phyloP scores from a whole-genome alignment of 2,797 vertebrate genomes.

The Sciurus carolinensis region DNA sequence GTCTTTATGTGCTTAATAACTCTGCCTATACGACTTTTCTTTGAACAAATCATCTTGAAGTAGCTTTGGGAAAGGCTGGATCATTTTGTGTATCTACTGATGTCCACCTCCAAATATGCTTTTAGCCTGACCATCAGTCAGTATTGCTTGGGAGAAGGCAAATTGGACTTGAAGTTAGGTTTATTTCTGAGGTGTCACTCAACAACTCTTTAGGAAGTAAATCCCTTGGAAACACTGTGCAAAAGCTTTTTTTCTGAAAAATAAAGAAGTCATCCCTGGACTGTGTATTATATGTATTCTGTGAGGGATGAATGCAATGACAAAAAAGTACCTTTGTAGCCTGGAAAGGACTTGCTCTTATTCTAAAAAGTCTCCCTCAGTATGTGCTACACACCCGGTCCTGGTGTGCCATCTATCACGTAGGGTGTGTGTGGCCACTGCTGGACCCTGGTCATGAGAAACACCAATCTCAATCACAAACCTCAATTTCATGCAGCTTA shows the following conservation, averaged over 20 bases:
- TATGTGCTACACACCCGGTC: not conserved
- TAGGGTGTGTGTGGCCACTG: not conserved
- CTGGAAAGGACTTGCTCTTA: not conserved
- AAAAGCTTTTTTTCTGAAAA: not conserved
- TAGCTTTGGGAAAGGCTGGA: not conserved
- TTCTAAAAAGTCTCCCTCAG: not conserved
- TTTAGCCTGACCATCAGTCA: not conserved
- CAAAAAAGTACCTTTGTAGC: not conserved
- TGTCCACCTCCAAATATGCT: not conserved
- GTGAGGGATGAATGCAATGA: not conserved
- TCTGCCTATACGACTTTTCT: not conserved
- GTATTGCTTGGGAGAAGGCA: not conserved
- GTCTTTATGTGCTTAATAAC: not conserved
- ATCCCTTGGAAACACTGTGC: not conserved
- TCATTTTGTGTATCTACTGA: not conserved
- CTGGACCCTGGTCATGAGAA: not conserved
- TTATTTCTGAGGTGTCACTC: not conserved
- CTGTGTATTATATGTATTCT: not conserved
- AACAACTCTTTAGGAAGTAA: not conserved
- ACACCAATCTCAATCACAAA: not conserved
- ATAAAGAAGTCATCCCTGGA: not conserved
- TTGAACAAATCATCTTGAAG: not conserved
- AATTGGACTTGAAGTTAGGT: not conserved
- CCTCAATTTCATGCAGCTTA: not conserved
- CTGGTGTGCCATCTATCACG: not conserved